phyloP scores from a whole-genome alignment of 2,113 vertebrate genomes.

The Speoplatyrhinus poulsoni region DNA sequence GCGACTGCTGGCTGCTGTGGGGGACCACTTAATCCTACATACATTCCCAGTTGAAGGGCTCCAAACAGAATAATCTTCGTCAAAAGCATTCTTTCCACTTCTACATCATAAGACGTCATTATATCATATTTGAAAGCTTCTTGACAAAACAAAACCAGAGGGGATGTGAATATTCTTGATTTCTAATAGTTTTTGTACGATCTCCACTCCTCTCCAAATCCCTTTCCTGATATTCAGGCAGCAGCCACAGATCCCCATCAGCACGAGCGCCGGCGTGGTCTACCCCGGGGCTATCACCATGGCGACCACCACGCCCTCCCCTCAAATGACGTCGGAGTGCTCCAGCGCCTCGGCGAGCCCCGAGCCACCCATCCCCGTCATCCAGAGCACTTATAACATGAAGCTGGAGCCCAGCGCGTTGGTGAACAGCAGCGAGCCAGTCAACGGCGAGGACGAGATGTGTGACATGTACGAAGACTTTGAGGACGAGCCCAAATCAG shows the following conservation, averaged over 20 bases:
- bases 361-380: conserved; percentile 96
- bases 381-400: conserved; percentile 97
- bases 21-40: conserved; percentile 41
- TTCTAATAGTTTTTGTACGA: conserved; percentile 3
- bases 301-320: conserved; percentile 94
- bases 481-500: conserved; percentile 98
- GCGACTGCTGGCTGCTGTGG: conserved; percentile 24
- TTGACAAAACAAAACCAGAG: not conserved
- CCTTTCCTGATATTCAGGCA: conserved; percentile 80
- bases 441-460: conserved; percentile 95
- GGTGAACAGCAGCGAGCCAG: conserved; percentile 82
- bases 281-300: conserved; percentile 96
- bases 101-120: conserved; percentile 1
- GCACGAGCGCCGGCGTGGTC: conserved; percentile 91
- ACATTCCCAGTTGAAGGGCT: conserved; percentile 35
- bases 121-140: conserved; percentile 11
- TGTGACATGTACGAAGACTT: conserved; percentile 96
- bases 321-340: conserved; percentile 99
- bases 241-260: conserved; percentile 97
- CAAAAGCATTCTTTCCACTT: conserved; percentile 26
- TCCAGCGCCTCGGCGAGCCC: conserved; percentile 97
- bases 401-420: conserved; percentile 89
- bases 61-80: conserved; percentile 27
- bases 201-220: not conserved
- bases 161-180: not conserved